A percentile compares a stretch with the other conserved stretches of the same genome.
phyloP scores from a whole-genome alignment of 1,140 invertebrate genomes.

The Homarus americanus region DNA sequence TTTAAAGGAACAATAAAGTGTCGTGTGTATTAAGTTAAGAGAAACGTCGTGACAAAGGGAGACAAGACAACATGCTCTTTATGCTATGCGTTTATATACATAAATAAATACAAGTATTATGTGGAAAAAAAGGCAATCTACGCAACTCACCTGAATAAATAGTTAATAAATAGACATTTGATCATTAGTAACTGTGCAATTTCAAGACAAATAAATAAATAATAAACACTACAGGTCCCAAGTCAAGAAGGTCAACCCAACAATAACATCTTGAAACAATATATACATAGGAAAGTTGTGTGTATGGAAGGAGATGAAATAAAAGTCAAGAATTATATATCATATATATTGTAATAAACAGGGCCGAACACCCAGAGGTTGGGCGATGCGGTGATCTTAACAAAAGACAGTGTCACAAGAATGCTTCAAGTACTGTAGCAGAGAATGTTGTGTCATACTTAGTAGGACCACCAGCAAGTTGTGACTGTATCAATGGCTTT shows the following conservation, averaged over 20 bases:
- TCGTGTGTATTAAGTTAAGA: not conserved
- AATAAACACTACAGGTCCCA: not conserved
- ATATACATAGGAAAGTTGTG: constrained; percentile 26
- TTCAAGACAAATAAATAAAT: not conserved
- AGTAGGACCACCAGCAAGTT: not conserved
- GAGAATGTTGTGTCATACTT: not conserved
- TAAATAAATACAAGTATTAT: not conserved
- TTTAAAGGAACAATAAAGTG: not conserved
- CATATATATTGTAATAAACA: constrained; percentile 70
- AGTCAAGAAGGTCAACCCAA: not conserved
- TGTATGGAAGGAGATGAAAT: constrained; percentile 42
- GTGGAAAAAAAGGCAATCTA: not conserved
- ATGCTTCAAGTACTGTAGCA: not conserved
- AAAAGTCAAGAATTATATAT: constrained; percentile 61
- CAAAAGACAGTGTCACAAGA: constrained; percentile 69
- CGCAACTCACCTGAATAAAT: not conserved
- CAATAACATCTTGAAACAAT: not conserved
- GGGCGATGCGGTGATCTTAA: constrained; percentile 30
- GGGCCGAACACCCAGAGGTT: not conserved
- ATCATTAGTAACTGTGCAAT: not conserved
- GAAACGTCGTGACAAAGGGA: not conserved
- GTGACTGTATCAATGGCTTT: constrained; percentile 11
- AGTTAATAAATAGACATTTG: not conserved
- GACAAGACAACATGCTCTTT: not conserved
- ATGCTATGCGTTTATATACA: not conserved